These are phyloP conservation scores for Drosophila glabriapex DNA, from an alignment of 2,888 invertebrate species.

Conservation along the genomic window DNA sequence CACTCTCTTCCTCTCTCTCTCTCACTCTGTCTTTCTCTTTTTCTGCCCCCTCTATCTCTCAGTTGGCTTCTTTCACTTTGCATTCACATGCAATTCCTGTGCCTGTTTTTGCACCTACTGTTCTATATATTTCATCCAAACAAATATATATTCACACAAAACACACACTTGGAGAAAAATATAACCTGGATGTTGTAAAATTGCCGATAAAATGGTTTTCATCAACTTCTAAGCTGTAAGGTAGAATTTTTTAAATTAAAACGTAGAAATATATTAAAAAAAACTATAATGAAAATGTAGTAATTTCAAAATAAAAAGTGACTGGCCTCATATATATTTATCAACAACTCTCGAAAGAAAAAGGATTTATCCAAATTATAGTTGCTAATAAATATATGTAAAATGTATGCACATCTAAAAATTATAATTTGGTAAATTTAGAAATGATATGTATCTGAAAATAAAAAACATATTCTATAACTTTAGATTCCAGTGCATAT, in stretches of 20 bases:
- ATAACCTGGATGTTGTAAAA: neutral
- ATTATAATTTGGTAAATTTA: neutral
- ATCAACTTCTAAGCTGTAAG: neutral
- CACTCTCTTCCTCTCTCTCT: neutral
- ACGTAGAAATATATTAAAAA: neutral
- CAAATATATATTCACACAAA: constrained; percentile 67
- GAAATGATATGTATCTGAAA: neutral
- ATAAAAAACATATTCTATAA: neutral
- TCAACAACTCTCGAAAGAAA: too few species aligned
- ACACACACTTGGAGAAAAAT: constrained; percentile 7
- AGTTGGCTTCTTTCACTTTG: constrained; percentile 25
- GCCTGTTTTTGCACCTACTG: constrained; percentile 76
- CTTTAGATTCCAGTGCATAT: neutral
- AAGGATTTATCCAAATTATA: too few species aligned
- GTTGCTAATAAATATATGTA: too few species aligned
- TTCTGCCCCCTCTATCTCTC: constrained; percentile 1
- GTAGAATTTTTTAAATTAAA: neutral
- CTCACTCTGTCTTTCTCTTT: neutral
- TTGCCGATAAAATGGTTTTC: neutral
- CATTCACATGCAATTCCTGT: constrained; percentile 70
- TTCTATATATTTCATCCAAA: constrained; percentile 50
- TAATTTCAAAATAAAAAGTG: neutral
- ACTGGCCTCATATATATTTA: too few species aligned
- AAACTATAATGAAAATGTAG: neutral
- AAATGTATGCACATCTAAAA: neutral